Percentiles rank a stretch among this genome's conserved stretches.
Conservation (phyloP, 2,888 invertebrate species). For the Salticus scenicus region DNA sequence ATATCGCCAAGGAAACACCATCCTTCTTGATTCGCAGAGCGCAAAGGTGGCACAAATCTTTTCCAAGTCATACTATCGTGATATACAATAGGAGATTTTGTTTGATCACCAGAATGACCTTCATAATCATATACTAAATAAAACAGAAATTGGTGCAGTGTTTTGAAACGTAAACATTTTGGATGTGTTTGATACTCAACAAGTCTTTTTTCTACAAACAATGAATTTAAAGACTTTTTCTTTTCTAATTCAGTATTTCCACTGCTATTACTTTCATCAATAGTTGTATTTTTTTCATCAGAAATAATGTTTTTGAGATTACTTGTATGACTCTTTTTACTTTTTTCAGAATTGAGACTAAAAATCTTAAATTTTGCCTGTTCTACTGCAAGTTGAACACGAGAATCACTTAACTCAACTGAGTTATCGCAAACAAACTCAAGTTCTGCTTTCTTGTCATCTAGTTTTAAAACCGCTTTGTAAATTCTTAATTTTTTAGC, state of each 20-base stretch:
- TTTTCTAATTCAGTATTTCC: too few relatives aligned
- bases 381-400: slow-evolving; percentile 80
- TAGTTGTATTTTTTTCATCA: neutral
- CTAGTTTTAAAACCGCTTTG: slow-evolving; percentile 37
- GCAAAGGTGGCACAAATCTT: slow-evolving; percentile 84
- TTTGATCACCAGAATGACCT: slow-evolving; percentile 73
- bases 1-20: slow-evolving; percentile 85
- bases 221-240: neutral
- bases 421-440: slow-evolving; percentile 79
- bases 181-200: slow-evolving; percentile 79
- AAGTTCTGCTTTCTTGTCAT: slow-evolving; percentile 19
- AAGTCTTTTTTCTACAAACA: slow-evolving; percentile 68
- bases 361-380: slow-evolving; percentile 80
- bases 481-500: slow-evolving; percentile 29
- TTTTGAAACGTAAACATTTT: slow-evolving; percentile 82
- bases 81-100: slow-evolving; percentile 73
- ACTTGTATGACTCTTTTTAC: neutral
- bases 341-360: slow-evolving; percentile 70
- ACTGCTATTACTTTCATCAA: slow-evolving; percentile 9
- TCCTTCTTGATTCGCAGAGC: slow-evolving; percentile 79
- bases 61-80: slow-evolving; percentile 80
- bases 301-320: neutral
- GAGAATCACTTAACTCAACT: slow-evolving; percentile 75
- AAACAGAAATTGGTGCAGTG: slow-evolving; percentile 83
- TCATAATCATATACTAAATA: slow-evolving; percentile 82